Conservation (phyloP, 2,888 invertebrate genomes). For the Lepidochrysops patricia region DNA sequence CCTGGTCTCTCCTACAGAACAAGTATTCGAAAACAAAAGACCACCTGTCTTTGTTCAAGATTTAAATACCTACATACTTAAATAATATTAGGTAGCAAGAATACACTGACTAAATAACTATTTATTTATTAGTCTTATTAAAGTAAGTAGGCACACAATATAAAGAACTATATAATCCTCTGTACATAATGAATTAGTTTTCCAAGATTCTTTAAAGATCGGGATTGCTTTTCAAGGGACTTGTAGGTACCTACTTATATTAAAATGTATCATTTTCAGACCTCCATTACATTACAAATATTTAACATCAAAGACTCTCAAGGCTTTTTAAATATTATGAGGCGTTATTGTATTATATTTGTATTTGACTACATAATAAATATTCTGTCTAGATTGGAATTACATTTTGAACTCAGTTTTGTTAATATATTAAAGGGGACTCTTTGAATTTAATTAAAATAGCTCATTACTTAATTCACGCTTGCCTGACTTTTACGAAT, state of each 20-base stretch:
- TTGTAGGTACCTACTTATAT: no score
- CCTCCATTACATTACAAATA: neutral
- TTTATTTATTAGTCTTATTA: no score
- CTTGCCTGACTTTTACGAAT: neutral
- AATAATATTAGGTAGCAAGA: no score
- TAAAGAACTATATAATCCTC: no score
- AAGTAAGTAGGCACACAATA: no score
- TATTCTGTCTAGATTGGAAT: neutral
- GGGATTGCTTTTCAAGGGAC: neutral
- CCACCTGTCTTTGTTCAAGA: neutral
- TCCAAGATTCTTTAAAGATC: neutral
- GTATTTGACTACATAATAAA: neutral
- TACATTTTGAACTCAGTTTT: neutral
- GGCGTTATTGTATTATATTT: neutral
- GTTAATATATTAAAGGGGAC: neutral
- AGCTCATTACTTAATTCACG: conserved; percentile 7
- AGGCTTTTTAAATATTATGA: neutral
- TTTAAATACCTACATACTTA: neutral
- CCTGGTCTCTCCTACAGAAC: neutral
- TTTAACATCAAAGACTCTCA: neutral
- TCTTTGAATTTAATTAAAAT: conserved; percentile 3
- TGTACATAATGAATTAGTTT: neutral
- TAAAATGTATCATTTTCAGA: neutral
- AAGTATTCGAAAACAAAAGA: neutral
- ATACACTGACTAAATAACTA: no score